Evolutionary conservation across 2,888 invertebrate species (phyloP), one percentile per base, ranked within the genome.

Genomic region (Lasioglossum marginatum): DNA sequence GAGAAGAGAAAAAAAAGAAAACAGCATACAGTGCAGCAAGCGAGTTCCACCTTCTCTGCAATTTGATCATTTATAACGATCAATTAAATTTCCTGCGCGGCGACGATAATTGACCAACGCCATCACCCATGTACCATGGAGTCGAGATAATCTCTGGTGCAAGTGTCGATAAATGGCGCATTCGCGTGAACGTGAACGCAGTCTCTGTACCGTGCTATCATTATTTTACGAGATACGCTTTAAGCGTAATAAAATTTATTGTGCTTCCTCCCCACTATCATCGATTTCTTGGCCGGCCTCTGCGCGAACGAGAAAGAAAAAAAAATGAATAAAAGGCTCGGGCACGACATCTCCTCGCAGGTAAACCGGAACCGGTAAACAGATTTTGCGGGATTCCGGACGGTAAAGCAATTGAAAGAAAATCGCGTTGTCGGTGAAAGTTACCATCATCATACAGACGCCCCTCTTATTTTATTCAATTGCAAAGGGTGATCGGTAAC

Each of bases 91-190:
- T 90, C 87, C 91, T 87, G 91, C 83, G 73, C 87, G 73, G 85
- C 90, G 84, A 91, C 90, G 91, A 91, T 91, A 91, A 91, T 91
- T 91, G 91, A 91, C 90, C 90, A 83, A 89, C 90, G 91, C 91
- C 91, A 91, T 91, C 91, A 87, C 91, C 91, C 91, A 87, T 87
- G 90, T 91, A 90, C 88, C 82, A 81, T 71, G 83, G 75, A 84
- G 82, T 82, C 88, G 86, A 91, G 91, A 91, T 90, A 90, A 91
- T 91, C 91, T 91, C 87, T 82, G 87, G 87, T 80, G 83, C 91
- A 87, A 91, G 90, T 91, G 90, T 90, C 91, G 91, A 91, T 91
- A 91, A 91, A 91, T 91, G 91, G 91, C 88, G 84, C 86, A 87
- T 91, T 91, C 91, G 91, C 91, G 91, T 91, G 91, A 91, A 91